phyloP scores from a whole-genome alignment of 2,797 vertebrate species.

The Lindbergichthys nudifrons region DNA sequence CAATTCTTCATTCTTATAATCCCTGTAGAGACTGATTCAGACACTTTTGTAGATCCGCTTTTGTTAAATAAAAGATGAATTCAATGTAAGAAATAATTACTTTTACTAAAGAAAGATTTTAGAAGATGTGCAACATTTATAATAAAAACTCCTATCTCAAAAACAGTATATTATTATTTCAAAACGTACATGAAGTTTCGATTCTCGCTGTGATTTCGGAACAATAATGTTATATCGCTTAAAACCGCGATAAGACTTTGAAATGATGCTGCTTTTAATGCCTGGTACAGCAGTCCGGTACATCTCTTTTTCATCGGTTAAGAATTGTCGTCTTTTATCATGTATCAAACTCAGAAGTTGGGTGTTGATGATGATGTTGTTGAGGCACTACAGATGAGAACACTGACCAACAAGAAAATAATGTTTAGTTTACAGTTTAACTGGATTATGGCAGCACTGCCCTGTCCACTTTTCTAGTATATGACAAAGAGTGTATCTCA shows the following conservation, averaged over 20 bases:
- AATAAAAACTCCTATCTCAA: too few relatives aligned
- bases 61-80: constrained; percentile 1
- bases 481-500: constrained; percentile 60
- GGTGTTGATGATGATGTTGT: not conserved
- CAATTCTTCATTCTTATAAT: constrained; percentile 25
- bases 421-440: constrained; percentile 35
- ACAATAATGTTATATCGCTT: not conserved
- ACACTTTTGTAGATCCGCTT: constrained; percentile 4
- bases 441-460: constrained; percentile 36
- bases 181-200: not conserved
- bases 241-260: not conserved
- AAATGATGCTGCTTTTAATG: not conserved
- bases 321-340: too few relatives aligned
- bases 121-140: not conserved
- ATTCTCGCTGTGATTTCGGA: not conserved
- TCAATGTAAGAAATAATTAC: not conserved
- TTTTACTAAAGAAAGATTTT: not conserved
- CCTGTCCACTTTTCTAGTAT: constrained; percentile 33
- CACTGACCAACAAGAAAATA: not conserved
- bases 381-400: not conserved
- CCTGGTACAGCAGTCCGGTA: not conserved
- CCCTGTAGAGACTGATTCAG: not conserved
- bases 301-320: not conserved
- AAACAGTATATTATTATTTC: too few relatives aligned
- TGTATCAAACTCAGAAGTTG: not conserved